Base-by-base conservation (phyloP, 2,888 invertebrate species). In the Drosophila koepferae region DNA sequence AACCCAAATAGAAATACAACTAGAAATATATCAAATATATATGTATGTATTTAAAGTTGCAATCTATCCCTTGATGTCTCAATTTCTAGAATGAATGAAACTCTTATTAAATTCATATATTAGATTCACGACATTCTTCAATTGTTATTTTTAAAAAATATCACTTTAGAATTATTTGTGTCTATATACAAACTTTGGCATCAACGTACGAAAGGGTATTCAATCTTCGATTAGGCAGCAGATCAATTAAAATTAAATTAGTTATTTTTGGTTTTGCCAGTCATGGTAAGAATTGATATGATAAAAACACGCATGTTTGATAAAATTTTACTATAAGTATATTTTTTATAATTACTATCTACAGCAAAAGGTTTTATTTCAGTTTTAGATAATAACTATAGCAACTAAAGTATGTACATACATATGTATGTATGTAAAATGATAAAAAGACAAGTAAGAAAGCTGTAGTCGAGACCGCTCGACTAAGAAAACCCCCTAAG, bases 261-360 rank as follows among this genome's bases (percentile, higher is more conserved):
- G 44, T 48, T 18, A 23, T n/a, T 2, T 20, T 1, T 5, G 0
- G 4, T 38, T 56, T 1, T 58, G 56, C 61, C 14, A 73, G 66
- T 73, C 72, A 65, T 73, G 61, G 18, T 66, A 53, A 73, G 18
- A 20, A 14, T 48, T 58, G 5, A 5, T 34, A 20, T 51, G 3
- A n/a, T 10, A 34, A 36, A 34, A 20, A 51, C 18, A 31, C 9
- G 28, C 16, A 51, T 5, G 31, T 23, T 3, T 14, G 14, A 18
- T 14, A 20, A 34, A 51, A 14, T 20, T 20, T 18, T 51, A 20
- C 8, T 51, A 34, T 4, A 28, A 28, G 28, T 28, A 28, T 28
- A 28, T 28, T 28, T 28, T 6, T 28, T 28, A 8, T 8, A 51
- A 51, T 34, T 7, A 34, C 5, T 49, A 31, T 49, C 41, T 7